These are phyloP conservation scores for Nipponacmea schrenckii DNA, from an alignment of 2,888 invertebrate genomes.

Conservation along the genomic window DNA sequence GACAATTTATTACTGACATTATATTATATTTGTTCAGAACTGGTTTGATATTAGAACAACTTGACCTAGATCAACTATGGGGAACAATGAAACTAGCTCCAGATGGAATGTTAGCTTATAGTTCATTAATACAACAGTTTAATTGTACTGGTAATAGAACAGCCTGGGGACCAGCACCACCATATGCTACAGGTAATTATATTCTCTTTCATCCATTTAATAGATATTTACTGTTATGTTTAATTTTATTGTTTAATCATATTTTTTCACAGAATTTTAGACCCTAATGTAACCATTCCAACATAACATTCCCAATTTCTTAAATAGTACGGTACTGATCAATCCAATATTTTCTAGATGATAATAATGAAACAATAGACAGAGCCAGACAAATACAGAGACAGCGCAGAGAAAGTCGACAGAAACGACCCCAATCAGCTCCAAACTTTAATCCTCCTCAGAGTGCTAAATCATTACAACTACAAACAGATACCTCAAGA, in stretches of 20 bases:
- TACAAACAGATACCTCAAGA: constrained; percentile 32
- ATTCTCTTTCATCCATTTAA: too few relatives aligned
- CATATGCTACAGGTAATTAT: background rate
- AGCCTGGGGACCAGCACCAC: background rate
- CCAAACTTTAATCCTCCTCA: background rate
- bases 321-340: too few relatives aligned
- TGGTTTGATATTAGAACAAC: constrained; percentile 39
- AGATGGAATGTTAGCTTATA: constrained; percentile 53
- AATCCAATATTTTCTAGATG: constrained; percentile 25
- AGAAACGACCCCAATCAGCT: constrained; percentile 8
- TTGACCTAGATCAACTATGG: constrained; percentile 50
- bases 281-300: too few relatives aligned
- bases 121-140: constrained; percentile 41
- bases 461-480: background rate
- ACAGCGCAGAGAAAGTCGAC: constrained; percentile 32
- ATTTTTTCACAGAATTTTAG: too few relatives aligned
- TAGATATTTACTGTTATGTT: too few relatives aligned
- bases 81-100: constrained; percentile 42
- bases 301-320: too few relatives aligned
- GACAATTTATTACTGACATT: background rate
- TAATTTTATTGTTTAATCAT: too few relatives aligned
- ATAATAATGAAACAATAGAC: constrained; percentile 41
- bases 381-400: constrained; percentile 41
- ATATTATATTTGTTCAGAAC: constrained; percentile 31
- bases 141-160: background rate